Conservation (phyloP, 2,888 invertebrate species). For the Mimas tiliae region DNA sequence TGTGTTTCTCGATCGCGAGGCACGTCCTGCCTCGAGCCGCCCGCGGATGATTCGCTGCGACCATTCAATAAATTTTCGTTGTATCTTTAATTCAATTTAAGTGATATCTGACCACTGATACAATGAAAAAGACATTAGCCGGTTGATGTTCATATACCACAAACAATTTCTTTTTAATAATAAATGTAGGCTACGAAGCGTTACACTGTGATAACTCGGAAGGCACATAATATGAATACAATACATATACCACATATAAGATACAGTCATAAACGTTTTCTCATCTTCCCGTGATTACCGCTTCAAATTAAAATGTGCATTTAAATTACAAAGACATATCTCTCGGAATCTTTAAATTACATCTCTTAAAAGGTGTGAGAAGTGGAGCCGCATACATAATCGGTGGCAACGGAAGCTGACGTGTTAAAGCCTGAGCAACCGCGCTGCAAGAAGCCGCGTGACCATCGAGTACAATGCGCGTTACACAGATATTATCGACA, state of each 20-base stretch:
- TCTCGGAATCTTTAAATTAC: slow-evolving; percentile 60
- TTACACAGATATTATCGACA: slow-evolving; percentile 77
- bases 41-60: slow-evolving; percentile 65
- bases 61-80: slow-evolving; percentile 65
- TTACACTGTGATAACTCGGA: background rate
- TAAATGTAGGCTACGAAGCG: slow-evolving; percentile 6
- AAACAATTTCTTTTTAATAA: slow-evolving; percentile 36
- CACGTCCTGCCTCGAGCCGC: slow-evolving; percentile 68
- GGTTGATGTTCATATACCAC: slow-evolving; percentile 48
- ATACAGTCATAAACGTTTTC: slow-evolving; percentile 15
- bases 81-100: slow-evolving; percentile 69
- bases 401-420: slow-evolving; percentile 56
- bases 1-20: slow-evolving; percentile 72
- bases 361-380: slow-evolving; percentile 72
- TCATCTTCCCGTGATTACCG: slow-evolving; percentile 31
- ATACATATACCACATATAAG: background rate
- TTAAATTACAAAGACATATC: slow-evolving; percentile 56
- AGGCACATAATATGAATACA: background rate
- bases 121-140: slow-evolving; percentile 69
- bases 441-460: slow-evolving; percentile 44
- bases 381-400: slow-evolving; percentile 60
- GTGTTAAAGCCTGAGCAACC: slow-evolving; percentile 47
- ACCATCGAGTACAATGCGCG: slow-evolving; percentile 61
- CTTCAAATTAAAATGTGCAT: slow-evolving; percentile 63
- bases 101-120: slow-evolving; percentile 58